Conservation (phyloP, 2,888 invertebrate genomes). For the Matsumyia berberina region DNA sequence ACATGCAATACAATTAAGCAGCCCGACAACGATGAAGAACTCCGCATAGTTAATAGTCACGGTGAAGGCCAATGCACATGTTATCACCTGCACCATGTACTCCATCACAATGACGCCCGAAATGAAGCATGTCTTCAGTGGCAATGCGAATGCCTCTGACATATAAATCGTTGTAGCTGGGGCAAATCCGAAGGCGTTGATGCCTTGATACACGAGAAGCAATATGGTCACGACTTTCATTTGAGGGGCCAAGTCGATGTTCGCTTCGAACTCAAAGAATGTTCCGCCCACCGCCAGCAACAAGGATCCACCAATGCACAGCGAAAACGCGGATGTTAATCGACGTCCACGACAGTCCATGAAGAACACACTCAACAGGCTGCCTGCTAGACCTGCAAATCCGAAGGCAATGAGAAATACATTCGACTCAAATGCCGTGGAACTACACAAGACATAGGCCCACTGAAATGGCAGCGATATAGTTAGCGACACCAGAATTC, state of each 20-base stretch:
- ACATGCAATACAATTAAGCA: slow-evolving; percentile 79
- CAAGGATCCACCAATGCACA: slow-evolving; percentile 79
- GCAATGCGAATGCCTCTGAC: slow-evolving; percentile 81
- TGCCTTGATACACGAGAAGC: slow-evolving; percentile 80
- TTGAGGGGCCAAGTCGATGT: slow-evolving; percentile 32
- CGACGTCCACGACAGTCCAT: slow-evolving; percentile 81
- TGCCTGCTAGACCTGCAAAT: slow-evolving; percentile 79
- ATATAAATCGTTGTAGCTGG: slow-evolving; percentile 81
- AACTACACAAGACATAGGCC: slow-evolving; percentile 80
- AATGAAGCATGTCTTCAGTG: slow-evolving; percentile 80
- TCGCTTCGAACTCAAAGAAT: slow-evolving; percentile 78
- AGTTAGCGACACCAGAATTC: slow-evolving; percentile 79
- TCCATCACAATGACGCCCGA: slow-evolving; percentile 79
- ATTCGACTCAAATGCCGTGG: slow-evolving; percentile 79
- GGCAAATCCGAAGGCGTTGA: slow-evolving; percentile 80
- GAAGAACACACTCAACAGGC: slow-evolving; percentile 79
- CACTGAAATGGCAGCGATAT: slow-evolving; percentile 81
- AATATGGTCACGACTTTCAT: slow-evolving; percentile 78
- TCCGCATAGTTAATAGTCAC: slow-evolving; percentile 77
- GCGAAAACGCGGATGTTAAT: slow-evolving; percentile 78
- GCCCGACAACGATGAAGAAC: slow-evolving; percentile 81
- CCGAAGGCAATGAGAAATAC: slow-evolving; percentile 64
- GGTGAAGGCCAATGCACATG: slow-evolving; percentile 78
- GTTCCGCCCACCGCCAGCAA: slow-evolving; percentile 81
- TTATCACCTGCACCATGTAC: slow-evolving; percentile 79